Evolutionary conservation across 2,113 vertebrate genomes (phyloP).

Genomic region (Mohoua ochrocephala): DNA sequence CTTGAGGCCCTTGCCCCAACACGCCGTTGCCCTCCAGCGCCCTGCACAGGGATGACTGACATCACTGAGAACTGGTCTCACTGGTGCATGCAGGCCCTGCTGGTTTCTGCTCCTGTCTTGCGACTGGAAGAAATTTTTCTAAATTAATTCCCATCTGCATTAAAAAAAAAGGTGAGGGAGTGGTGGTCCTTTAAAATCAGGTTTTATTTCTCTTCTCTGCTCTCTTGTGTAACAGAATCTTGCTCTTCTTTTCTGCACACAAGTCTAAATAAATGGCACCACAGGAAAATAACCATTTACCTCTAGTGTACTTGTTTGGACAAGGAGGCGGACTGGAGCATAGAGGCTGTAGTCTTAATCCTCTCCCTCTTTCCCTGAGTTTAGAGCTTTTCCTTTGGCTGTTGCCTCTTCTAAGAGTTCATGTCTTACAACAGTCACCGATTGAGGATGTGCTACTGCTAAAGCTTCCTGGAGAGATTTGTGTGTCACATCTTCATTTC

Average conservation of each 20-base stretch:
- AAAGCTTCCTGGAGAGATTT: not conserved
- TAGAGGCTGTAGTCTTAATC: not conserved
- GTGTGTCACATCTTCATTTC: not conserved
- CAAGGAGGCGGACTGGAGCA: fast-evolving
- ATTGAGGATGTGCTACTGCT: not conserved
- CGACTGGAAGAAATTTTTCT: not conserved
- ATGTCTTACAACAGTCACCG: not conserved
- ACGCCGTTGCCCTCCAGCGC: not conserved
- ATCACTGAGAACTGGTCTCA: not conserved
- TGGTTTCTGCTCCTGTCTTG: not conserved
- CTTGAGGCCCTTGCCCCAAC: not conserved
- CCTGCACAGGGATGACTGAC: not conserved
- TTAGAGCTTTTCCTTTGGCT: not conserved
- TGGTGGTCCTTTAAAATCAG: not conserved
- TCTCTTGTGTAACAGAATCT: not conserved
- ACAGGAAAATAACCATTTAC: not conserved
- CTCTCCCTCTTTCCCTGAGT: not conserved
- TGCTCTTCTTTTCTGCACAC: not conserved
- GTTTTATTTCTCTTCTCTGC: conserved; percentile 16
- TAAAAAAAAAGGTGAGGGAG: not conserved
- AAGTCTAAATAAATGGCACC: not conserved
- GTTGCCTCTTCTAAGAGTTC: not conserved
- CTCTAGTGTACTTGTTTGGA: not conserved
- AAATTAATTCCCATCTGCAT: not conserved
- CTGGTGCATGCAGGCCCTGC: fast-evolving